Base-by-base conservation (phyloP, 2,888 invertebrate genomes). In the Xylocampa areola region DNA sequence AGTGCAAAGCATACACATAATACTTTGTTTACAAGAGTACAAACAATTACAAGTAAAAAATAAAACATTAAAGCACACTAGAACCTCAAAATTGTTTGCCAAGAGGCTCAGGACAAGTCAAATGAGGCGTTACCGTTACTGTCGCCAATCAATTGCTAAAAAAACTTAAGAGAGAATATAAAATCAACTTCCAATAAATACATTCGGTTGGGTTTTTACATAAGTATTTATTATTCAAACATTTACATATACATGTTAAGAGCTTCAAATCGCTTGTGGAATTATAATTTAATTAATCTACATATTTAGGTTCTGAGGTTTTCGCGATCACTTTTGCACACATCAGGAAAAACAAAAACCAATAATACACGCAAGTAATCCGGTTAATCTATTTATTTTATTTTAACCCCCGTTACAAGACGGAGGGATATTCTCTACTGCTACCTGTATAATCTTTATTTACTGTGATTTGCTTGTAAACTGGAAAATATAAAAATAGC, bases 1-100 rank as follows among this genome's bases (percentile, higher is more conserved):
- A 85, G 82, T 66, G 75, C 64, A 59, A 58, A 45, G 36, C 61
- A 82, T 80, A 82, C 74, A 81, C 62, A 75, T 53, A 41, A 8
- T 32, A 54, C 65, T 77, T 81, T 88, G 84, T 90, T 88, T 81
- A 81, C 77, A 69, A 83, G 82, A 81, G 50, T 76, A 83, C 77
- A 83, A 84, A 87, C 86, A 87, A 87, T 85, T 80, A 80, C 62
- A 47, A 62, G 62, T 41, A 36, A 5, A 13, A 52, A 68, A 73
- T 68, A 68, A 76, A 80, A 81, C 73, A 79, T 33, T 16, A 74
- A 79, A 62, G 64, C 73, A 61, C 59, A 49, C 59, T 74, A 51
- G 55, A 68, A 63, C 41, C 11, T n/a, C 44, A 69, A 65, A 21
- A 70, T 65, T 57, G 41, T 25, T 39, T 68, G 53, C 73, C 10